These are phyloP conservation scores for Drosophila anomelani DNA, from an alignment of 2,888 invertebrate genomes.

Conservation along the genomic window DNA sequence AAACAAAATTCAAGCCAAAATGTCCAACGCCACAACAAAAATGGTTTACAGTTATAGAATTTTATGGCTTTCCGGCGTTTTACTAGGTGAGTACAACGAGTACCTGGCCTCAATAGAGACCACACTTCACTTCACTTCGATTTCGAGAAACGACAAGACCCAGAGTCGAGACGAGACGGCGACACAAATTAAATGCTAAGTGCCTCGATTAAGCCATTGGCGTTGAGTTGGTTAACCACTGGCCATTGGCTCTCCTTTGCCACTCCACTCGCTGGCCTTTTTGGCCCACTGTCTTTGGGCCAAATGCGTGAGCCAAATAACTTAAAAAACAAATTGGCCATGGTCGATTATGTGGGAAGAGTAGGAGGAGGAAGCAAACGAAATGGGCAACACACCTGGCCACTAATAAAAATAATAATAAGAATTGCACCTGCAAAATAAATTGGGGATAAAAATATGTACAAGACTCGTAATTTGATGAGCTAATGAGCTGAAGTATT, in stretches of 20 bases:
- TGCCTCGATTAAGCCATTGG: constrained; percentile 69
- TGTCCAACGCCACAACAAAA: constrained; percentile 80
- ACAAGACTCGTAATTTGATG: not conserved
- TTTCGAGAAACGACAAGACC: constrained; percentile 4
- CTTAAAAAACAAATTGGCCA: constrained; percentile 45
- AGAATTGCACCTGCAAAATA: constrained; percentile 28
- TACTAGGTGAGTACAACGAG: constrained; percentile 78
- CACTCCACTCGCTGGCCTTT: constrained; percentile 17
- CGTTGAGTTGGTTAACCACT: constrained; percentile 49
- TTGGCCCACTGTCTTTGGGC: constrained; percentile 39
- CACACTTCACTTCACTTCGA: constrained; percentile 6
- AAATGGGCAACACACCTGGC: constrained; percentile 10
- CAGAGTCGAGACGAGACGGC: constrained; percentile 30
- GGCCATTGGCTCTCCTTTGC: constrained; percentile 8
- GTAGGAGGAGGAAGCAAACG: constrained; percentile 11
- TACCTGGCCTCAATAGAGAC: constrained; percentile 61
- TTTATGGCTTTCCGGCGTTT: constrained; percentile 83
- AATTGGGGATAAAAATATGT: not conserved
- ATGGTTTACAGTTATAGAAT: constrained; percentile 84
- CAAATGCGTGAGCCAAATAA: constrained; percentile 70
- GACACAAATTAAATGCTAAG: constrained; percentile 70
- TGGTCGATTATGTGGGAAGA: constrained; percentile 21
- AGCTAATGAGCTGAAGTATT: not conserved
- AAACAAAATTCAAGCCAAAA: constrained; percentile 62
- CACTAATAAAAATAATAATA: not conserved